phyloP scores from a whole-genome alignment of 2,113 vertebrate genomes.

The Leucosticte australis region DNA sequence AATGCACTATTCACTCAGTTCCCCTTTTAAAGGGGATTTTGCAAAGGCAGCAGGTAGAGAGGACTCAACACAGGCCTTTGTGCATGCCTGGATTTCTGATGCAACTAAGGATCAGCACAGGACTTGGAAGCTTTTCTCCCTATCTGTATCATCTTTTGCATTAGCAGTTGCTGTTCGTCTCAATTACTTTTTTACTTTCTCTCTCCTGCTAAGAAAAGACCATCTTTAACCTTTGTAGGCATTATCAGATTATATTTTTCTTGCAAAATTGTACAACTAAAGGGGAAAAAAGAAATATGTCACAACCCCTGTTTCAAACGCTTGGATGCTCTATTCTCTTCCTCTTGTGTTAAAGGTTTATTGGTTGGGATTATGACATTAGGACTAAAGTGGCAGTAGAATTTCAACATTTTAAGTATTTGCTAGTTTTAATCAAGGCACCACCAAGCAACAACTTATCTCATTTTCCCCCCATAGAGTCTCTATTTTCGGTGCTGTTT shows the following conservation, averaged over 20 bases:
- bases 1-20: not conserved
- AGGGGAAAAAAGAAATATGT: not conserved
- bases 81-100: not conserved
- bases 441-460: not conserved
- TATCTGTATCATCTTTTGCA: not conserved
- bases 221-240: not conserved
- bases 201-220: not conserved
- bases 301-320: not conserved
- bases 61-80: not conserved
- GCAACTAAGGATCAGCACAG: fast-evolving
- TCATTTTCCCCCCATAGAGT: not conserved
- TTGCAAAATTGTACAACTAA: not conserved
- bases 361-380: not conserved
- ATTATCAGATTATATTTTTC: not conserved
- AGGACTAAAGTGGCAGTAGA: not conserved
- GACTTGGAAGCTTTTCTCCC: not conserved
- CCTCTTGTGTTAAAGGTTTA: not conserved
- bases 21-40: not conserved
- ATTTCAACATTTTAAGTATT: not conserved
- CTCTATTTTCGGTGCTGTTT: not conserved
- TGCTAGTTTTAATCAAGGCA: not conserved
- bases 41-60: not conserved
- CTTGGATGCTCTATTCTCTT: not conserved
- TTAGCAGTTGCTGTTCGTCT: not conserved
- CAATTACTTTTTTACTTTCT: not conserved